A percentile compares a stretch with the other conserved stretches of the same genome.
Evolutionary conservation across 1,140 invertebrate genomes (phyloP).

Genomic region (Hesperophylax magnus): DNA sequence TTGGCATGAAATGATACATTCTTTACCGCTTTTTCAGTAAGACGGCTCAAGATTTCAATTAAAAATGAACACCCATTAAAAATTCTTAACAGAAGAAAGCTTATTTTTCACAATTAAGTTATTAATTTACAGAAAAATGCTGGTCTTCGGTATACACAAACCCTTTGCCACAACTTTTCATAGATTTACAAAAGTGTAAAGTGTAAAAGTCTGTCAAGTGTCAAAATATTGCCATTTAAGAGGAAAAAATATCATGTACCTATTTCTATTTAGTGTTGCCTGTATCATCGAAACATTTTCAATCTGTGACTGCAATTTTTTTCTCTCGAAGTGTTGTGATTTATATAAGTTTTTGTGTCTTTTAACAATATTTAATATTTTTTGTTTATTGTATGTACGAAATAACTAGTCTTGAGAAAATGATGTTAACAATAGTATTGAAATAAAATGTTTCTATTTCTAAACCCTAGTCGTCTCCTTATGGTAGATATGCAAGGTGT

Average conservation of each 20-base stretch:
- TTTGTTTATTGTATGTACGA: constrained; percentile 33
- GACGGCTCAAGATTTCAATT: constrained; percentile 24
- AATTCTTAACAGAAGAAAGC: not conserved
- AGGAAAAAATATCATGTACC: no score
- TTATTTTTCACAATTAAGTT: constrained; percentile 18
- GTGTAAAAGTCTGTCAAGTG: no score
- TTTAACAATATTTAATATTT: not conserved
- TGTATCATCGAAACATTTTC: no score
- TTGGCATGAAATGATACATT: not conserved
- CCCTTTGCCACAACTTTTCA: no score
- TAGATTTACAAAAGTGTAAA: no score
- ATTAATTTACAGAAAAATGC: no score
- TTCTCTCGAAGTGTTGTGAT: no score
- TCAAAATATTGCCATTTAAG: no score
- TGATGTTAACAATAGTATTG: constrained; percentile 32
- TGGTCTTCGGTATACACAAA: no score
- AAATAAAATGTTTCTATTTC: constrained; percentile 24
- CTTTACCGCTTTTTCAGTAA: constrained; percentile 33
- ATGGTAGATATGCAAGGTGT: constrained; percentile 12
- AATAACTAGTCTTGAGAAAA: constrained; percentile 43
- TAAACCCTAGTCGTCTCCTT: constrained; percentile 33
- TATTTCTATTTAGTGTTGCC: no score
- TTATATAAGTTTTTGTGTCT: no score
- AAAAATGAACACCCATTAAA: not conserved
- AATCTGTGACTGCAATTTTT: no score